Conservation (phyloP, 92 coral and sea anemone species). For the Chrysogorgia sp. region DNA sequence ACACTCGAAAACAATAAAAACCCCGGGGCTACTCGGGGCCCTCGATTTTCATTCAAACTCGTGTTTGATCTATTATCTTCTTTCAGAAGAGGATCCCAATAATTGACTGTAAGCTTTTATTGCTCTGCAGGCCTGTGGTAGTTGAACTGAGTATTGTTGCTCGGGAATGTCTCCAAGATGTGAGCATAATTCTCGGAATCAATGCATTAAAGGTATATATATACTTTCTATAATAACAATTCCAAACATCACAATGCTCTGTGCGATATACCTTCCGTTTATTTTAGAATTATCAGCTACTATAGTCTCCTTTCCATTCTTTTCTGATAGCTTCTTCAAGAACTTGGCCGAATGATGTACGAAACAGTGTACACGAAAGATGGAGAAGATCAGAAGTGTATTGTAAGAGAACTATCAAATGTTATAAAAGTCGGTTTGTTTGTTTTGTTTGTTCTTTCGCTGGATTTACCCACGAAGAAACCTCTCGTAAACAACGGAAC, state of each 20-base stretch:
- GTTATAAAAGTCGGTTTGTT: too few species aligned
- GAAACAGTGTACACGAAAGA: slow-evolving; percentile 16
- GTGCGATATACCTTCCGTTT: too few species aligned
- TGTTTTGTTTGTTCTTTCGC: too few species aligned
- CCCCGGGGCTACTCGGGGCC: too few species aligned
- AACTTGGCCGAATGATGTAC: slow-evolving; percentile 81
- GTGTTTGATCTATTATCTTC: background rate
- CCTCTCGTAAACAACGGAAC: too few species aligned
- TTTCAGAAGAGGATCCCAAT: background rate
- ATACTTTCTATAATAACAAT: too few species aligned
- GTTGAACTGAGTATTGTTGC: slow-evolving; percentile 62
- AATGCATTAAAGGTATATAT: slow-evolving; percentile 74
- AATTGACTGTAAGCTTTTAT: background rate
- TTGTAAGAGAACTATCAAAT: slow-evolving; percentile 8
- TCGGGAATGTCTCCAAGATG: slow-evolving; percentile 69
- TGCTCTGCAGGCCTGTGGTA: slow-evolving; percentile 59
- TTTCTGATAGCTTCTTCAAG: slow-evolving; percentile 73
- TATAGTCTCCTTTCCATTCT: too few species aligned
- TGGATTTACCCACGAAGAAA: too few species aligned
- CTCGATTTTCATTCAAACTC: too few species aligned
- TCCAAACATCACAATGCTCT: too few species aligned
- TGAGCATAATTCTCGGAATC: slow-evolving; percentile 61
- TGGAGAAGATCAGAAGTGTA: slow-evolving; percentile 1
- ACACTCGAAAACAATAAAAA: too few species aligned
- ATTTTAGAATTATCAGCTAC: too few species aligned